phyloP scores from a whole-genome alignment of 2,888 invertebrate genomes.

The Netelia melanura region DNA sequence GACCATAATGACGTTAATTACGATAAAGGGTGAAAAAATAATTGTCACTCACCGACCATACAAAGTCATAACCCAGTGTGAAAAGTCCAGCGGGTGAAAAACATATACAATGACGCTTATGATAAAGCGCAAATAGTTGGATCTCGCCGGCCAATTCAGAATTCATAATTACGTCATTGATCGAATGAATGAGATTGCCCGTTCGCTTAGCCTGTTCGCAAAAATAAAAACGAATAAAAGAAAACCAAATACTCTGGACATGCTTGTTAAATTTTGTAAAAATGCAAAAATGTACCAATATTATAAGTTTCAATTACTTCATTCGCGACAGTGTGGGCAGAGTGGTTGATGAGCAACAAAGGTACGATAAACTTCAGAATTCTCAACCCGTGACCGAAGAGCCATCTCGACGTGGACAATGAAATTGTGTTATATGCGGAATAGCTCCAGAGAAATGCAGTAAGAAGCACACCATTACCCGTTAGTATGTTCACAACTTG shows the following conservation, averaged over 20 bases:
- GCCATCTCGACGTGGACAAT: too few relatives aligned
- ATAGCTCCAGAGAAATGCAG: neutral
- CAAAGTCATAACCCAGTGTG: constrained; percentile 54
- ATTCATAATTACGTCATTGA: neutral
- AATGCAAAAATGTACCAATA: too few relatives aligned
- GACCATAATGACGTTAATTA: neutral
- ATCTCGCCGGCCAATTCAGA: constrained; percentile 48
- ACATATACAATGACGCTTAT: constrained; percentile 62
- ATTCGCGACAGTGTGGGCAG: too few relatives aligned
- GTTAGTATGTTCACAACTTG: constrained; percentile 42
- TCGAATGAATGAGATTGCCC: neutral
- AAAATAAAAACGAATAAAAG: too few relatives aligned
- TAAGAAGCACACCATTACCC: constrained; percentile 20
- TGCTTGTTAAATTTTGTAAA: too few relatives aligned
- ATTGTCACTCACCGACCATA: constrained; percentile 50
- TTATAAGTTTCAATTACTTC: too few relatives aligned
- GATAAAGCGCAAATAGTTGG: constrained; percentile 58
- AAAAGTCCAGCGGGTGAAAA: constrained; percentile 63
- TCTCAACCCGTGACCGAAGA: too few relatives aligned
- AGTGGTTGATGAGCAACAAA: too few relatives aligned
- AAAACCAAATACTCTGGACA: too few relatives aligned
- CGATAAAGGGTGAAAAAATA: neutral
- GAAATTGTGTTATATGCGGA: too few relatives aligned
- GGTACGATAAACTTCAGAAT: too few relatives aligned
- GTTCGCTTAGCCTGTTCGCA: too few relatives aligned